These are phyloP conservation scores for Micropterix aruncella DNA, from an alignment of 2,888 invertebrate species.

Conservation along the genomic window DNA sequence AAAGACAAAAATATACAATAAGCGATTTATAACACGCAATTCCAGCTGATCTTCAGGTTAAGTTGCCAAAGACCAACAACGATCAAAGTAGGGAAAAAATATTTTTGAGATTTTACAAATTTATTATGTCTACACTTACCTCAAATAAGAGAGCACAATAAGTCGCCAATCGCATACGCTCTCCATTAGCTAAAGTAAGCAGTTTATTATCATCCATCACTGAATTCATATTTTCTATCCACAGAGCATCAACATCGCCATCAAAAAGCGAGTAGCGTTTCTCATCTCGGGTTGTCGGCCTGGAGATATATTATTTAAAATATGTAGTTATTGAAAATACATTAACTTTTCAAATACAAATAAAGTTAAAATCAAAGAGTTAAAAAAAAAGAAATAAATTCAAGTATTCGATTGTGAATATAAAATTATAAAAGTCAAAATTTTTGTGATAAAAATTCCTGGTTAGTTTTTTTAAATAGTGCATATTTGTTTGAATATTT, in stretches of 20 bases:
- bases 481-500: no score
- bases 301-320: conserved; percentile 55
- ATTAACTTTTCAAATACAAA: not conserved
- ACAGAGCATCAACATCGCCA: conserved; percentile 87
- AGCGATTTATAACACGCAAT: conserved; percentile 2
- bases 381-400: no score
- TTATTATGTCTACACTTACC: no score
- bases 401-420: no score
- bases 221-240: conserved; percentile 96
- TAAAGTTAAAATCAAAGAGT: not conserved
- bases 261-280: conserved; percentile 79
- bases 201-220: conserved; percentile 93
- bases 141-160: conserved; percentile 79
- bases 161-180: conserved; percentile 68
- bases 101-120: no score
- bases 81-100: no score
- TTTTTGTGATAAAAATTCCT: no score
- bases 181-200: conserved; percentile 81
- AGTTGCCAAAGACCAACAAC: no score
- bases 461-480: no score
- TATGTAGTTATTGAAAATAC: no score
- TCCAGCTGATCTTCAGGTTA: no score
- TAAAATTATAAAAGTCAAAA: no score
- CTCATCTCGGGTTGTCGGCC: conserved; percentile 57
- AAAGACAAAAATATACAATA: conserved; percentile 2